Evolutionary conservation across 1,140 invertebrate genomes (phyloP).

Genomic region (Apis cerana): DNA sequence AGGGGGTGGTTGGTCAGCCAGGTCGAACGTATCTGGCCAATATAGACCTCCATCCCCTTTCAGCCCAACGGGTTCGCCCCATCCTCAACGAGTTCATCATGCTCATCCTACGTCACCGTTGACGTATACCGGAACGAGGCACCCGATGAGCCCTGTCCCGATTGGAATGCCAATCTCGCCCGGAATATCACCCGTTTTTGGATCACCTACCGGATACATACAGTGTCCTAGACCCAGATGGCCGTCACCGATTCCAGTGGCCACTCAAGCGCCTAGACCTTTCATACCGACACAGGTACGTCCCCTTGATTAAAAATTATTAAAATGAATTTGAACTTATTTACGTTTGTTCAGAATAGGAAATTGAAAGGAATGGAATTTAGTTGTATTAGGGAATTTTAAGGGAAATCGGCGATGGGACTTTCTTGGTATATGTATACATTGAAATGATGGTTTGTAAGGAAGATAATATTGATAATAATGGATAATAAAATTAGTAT

Average conservation of each 20-base stretch:
- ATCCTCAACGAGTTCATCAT: slow-evolving; percentile 61
- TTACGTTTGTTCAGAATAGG: too few relatives aligned
- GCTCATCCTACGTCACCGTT: slow-evolving; percentile 72
- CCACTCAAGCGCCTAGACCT: slow-evolving; percentile 75
- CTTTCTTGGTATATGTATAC: background rate
- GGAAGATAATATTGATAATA: too few relatives aligned
- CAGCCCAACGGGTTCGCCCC: slow-evolving; percentile 54
- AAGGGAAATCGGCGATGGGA: background rate
- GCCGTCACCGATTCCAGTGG: slow-evolving; percentile 80
- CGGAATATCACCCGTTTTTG: slow-evolving; percentile 77
- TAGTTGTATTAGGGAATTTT: fast-evolving
- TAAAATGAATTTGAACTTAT: background rate
- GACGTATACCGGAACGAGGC: slow-evolving; percentile 72
- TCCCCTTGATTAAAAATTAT: background rate
- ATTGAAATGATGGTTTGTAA: too few relatives aligned
- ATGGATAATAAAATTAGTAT: too few relatives aligned
- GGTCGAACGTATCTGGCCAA: slow-evolving; percentile 72
- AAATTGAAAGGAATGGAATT: background rate
- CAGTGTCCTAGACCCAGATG: slow-evolving; percentile 85
- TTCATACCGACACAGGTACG: slow-evolving; percentile 75
- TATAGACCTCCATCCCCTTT: slow-evolving; percentile 64
- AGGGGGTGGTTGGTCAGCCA: slow-evolving; percentile 64
- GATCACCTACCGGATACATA: slow-evolving; percentile 76
- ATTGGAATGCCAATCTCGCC: slow-evolving; percentile 78
- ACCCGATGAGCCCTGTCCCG: slow-evolving; percentile 78